phyloP scores from a whole-genome alignment of 2,888 invertebrate species.

The Epistrophe grossulariae region DNA sequence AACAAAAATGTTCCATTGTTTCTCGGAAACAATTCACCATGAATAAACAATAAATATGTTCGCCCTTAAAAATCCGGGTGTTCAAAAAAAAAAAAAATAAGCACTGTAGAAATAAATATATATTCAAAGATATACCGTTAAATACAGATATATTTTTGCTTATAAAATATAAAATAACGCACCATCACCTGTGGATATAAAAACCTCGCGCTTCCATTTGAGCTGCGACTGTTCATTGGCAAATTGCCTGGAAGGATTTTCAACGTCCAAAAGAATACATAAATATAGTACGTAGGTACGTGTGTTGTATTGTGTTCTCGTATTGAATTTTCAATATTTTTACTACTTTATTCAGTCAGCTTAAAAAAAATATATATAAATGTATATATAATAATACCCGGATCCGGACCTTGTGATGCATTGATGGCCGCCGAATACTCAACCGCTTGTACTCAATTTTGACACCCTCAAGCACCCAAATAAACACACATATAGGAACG shows the following conservation, averaged over 20 bases:
- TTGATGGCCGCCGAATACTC: conserved; percentile 56
- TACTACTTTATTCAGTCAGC: conserved; percentile 45
- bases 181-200: conserved; percentile 68
- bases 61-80: conserved; percentile 52
- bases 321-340: conserved; percentile 41
- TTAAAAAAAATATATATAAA: conserved; percentile 26
- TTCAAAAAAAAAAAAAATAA: conserved; percentile 45
- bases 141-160: conserved; percentile 17
- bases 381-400: conserved; percentile 23
- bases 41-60: conserved; percentile 74
- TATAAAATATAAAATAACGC: conserved; percentile 37
- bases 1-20: conserved; percentile 69
- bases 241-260: conserved; percentile 75
- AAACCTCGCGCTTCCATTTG: conserved; percentile 68
- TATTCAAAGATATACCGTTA: neutral
- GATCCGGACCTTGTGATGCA: conserved; percentile 23
- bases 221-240: conserved; percentile 67
- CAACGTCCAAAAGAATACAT: conserved; percentile 55
- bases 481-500: conserved; percentile 36
- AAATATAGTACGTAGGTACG: neutral
- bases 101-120: neutral
- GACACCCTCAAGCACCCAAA: conserved; percentile 65
- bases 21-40: conserved; percentile 65
- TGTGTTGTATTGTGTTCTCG: neutral
- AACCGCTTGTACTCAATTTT: conserved; percentile 72